Evolutionary conservation across 2,113 vertebrate genomes (phyloP).

Genomic region (Dinomys branickii): DNA sequence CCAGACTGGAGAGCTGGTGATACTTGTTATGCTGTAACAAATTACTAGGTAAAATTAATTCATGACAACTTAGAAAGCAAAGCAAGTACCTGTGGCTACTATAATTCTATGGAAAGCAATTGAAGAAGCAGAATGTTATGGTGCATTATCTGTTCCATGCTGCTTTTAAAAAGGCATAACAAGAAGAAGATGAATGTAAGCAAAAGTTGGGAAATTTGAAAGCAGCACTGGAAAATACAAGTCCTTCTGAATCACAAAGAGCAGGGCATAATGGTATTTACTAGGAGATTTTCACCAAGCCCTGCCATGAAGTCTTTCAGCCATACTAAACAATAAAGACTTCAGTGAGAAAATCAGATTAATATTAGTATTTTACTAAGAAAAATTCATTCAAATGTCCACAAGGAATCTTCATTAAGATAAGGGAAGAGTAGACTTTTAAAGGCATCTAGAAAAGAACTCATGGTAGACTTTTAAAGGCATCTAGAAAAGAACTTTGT

Average conservation of each 20-base stretch:
- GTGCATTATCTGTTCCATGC: background rate
- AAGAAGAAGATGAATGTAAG: background rate
- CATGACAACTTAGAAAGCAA: background rate
- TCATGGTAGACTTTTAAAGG: background rate
- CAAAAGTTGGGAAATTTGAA: background rate
- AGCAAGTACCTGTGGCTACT: background rate
- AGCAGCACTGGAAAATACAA: background rate
- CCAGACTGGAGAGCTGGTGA: background rate
- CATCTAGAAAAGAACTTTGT: background rate
- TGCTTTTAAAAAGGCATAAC: slow-evolving; percentile 6
- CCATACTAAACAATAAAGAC: background rate
- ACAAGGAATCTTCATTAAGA: background rate
- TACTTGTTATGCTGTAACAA: background rate
- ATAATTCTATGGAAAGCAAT: background rate
- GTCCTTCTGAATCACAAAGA: background rate
- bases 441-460: background rate
- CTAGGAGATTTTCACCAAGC: background rate
- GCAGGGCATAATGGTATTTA: background rate
- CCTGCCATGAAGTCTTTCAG: background rate
- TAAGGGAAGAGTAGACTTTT: background rate
- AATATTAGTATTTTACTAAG: background rate
- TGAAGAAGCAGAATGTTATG: background rate
- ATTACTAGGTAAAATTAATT: background rate
- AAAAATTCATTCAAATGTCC: background rate
- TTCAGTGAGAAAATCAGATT: background rate